Base-by-base conservation (phyloP, 1,140 invertebrate genomes). In the Heterodera schachtii region DNA sequence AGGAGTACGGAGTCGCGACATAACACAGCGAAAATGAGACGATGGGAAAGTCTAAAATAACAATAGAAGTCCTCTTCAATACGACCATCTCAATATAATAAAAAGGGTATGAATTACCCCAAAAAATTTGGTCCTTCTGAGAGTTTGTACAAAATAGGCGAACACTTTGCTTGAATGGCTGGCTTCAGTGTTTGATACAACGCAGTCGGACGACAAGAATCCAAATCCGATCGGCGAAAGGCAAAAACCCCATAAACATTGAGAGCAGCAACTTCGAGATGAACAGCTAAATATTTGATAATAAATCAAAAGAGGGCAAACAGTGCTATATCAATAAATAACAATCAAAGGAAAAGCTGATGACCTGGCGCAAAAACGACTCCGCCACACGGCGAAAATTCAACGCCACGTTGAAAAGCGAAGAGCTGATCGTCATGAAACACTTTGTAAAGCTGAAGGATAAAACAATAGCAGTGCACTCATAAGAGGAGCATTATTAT, bases 371-470 rank as follows among this genome's bases (percentile, higher is more conserved):
- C 84, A 82, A 86, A 83, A 21, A 86, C 11, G 21, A 86, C 44
- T 46, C 75, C 43, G 6, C 85, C 85, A 70, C 86, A 87, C 3
- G 85, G 86, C 31, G 86, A 86, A 75, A 87, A 86, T 41, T 86
- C 84, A 69, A 80, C 43, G 19, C 71, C 73, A 11, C 85, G 71
- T 49, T 79, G 60, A 44, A 86, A 87, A 13, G 86, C 44, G 43
- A 69, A 49, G 7, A 87, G 46, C 64, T 86, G 85, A 41, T 84
- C 70, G 41, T 86, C 86, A 73, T 86, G 84, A 66, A 87, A 86
- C 43, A 86, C 47, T 81, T 86, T 86, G 49, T 85, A 86, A 31
- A n/a, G n/a, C 85, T 86, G 43, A 73, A 81, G 21, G 6, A 64
- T 43, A 69, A 43, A 70, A 66, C n/a, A 67, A 11, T 77, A 11